Conservation (phyloP, 2,797 vertebrate species). For the Trachurus trachurus region DNA sequence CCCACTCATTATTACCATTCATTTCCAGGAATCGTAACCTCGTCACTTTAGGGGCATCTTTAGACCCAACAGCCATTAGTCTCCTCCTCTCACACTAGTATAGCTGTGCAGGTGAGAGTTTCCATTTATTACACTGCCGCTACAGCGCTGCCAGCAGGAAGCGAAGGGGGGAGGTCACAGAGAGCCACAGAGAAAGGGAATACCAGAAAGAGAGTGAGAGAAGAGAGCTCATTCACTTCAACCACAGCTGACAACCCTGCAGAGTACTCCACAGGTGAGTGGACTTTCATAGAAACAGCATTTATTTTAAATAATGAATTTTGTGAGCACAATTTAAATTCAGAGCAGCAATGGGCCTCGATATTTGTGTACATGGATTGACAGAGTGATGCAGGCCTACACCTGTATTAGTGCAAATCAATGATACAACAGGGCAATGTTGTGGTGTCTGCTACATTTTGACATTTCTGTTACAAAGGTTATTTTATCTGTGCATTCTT, state of each 20-base stretch:
- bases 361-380: not conserved
- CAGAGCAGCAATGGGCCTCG: not conserved
- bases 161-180: conserved; percentile 55
- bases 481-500: not conserved
- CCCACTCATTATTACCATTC: too few species aligned
- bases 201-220: conserved; percentile 15
- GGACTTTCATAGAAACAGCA: conserved; percentile 9
- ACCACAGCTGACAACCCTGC: conserved; percentile 63
- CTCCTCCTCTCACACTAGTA: conserved; percentile 61
- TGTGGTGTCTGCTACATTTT: not conserved
- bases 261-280: conserved; percentile 72
- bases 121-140: conserved; percentile 73
- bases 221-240: conserved; percentile 69
- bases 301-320: conserved; percentile 1
- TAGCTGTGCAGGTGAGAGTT: conserved; percentile 74
- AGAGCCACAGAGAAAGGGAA: conserved; percentile 51
- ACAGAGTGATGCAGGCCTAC: not conserved
- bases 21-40: conserved; percentile 7
- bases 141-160: conserved; percentile 67
- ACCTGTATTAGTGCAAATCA: conserved; percentile 17
- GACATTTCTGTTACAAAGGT: not conserved
- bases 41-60: conserved; percentile 18
- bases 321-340: not conserved
- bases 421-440: conserved; percentile 12
- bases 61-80: conserved; percentile 52